Evolutionary conservation across 1,140 invertebrate species (phyloP).

Genomic region (Phenacoccus solenopsis): DNA sequence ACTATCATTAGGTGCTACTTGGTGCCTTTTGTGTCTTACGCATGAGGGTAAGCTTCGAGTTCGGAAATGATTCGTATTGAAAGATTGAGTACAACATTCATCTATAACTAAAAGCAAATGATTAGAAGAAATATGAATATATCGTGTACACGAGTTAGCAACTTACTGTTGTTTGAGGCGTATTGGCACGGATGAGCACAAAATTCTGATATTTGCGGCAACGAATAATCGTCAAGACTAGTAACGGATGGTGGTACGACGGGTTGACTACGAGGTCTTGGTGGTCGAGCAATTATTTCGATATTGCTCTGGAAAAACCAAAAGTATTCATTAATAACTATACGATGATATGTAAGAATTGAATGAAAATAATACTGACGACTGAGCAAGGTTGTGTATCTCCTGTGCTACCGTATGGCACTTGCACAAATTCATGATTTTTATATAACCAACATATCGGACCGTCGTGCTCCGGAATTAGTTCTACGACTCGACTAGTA

Average conservation of each 20-base stretch:
- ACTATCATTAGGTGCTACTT: background rate
- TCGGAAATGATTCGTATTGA: background rate
- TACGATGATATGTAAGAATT: background rate
- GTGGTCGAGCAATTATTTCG: background rate
- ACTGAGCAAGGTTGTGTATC: background rate
- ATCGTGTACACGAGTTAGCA: background rate
- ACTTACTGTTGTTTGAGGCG: background rate
- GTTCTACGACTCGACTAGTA: background rate
- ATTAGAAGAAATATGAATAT: background rate
- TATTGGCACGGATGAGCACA: background rate
- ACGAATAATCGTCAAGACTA: background rate
- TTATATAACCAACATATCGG: slow-evolving; percentile 3
- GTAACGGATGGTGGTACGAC: background rate
- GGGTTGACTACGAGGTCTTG: background rate
- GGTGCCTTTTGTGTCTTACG: background rate
- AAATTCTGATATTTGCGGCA: background rate
- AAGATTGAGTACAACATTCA: background rate
- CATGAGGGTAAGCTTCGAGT: slow-evolving; percentile 3
- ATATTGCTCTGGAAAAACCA: background rate
- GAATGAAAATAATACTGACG: background rate
- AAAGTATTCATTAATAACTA: background rate
- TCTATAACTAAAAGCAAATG: background rate
- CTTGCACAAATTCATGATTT: background rate
- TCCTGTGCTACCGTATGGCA: background rate
- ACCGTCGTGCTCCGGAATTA: background rate